phyloP scores from a whole-genome alignment of 2,797 vertebrate genomes.

The Bryconaethiops microstoma region DNA sequence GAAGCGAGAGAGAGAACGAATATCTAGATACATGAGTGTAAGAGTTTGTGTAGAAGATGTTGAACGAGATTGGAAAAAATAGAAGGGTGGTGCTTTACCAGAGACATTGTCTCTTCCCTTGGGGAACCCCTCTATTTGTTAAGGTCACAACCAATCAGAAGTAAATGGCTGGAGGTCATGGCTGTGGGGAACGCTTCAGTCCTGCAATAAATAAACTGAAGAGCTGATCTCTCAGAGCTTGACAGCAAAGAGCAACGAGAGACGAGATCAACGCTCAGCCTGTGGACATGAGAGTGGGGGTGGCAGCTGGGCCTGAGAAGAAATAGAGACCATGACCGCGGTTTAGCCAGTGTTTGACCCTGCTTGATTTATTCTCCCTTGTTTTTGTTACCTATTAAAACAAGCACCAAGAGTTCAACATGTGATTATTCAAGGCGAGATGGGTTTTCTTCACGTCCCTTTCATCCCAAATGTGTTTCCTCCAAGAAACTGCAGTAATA shows the following conservation, averaged over 20 bases:
- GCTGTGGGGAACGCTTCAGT: slow-evolving; percentile 53
- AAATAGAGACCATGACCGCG: slow-evolving; percentile 15
- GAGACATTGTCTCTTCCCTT: slow-evolving; percentile 45
- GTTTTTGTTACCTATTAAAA: not conserved
- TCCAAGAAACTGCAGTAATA: not conserved
- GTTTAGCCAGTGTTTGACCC: not conserved
- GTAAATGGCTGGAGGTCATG: slow-evolving; percentile 59
- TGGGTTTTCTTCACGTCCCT: not conserved
- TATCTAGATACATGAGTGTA: slow-evolving; percentile 5
- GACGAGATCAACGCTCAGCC: slow-evolving; percentile 37
- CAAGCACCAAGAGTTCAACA: not conserved
- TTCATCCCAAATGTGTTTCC: not conserved
- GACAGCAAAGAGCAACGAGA: slow-evolving; percentile 48
- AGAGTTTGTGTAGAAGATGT: slow-evolving; percentile 9
- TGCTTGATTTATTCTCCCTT: not conserved
- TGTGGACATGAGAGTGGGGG: not conserved
- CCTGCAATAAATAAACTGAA: slow-evolving; percentile 56
- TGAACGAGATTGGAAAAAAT: slow-evolving; percentile 26
- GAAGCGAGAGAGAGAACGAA: not conserved
- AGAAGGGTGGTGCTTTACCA: slow-evolving; percentile 29
- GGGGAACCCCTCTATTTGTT: slow-evolving; percentile 51
- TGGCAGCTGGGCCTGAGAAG: slow-evolving; percentile 6
- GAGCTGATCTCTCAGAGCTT: slow-evolving; percentile 31
- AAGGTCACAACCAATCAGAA: slow-evolving; percentile 64
- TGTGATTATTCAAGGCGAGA: not conserved